Base-by-base conservation (phyloP, 2,113 vertebrate genomes). In the Apaloderma vittatum region DNA sequence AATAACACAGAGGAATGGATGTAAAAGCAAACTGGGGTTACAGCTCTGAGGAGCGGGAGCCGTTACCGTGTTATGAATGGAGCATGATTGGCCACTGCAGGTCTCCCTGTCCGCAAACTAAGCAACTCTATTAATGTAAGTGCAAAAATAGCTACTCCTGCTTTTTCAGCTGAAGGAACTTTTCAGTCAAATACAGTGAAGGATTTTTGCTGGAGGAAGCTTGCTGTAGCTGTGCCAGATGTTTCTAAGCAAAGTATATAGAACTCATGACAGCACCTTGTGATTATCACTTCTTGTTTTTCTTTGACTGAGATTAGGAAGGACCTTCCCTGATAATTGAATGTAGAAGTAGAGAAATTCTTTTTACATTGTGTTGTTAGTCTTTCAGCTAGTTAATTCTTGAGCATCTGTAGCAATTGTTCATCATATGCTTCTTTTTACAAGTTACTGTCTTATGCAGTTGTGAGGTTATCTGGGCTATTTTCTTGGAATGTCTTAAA, bases 1-100 rank as follows among this genome's bases (percentile, higher is more conserved):
- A 74, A 34, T 66, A 40, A 55, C 34, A 12, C 3, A 14, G 51
- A 65, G 24, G 61, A 87, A 81, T 30, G 43, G 51, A 48, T 70
- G 45, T 29, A 70, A 66, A 78, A 80, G 51, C 15, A 58, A 73
- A 37, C 6, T 70, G 6, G 24, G 34, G 49, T 68, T 66, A 34
- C 20, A 23, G 32, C 24, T 79, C 46, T 0, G 2, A 57, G 76
- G 36, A 81, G 58, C 23, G 0, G 0, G 37, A 1, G 4, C 7
- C 15, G 63, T 81, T 84, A 68, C 10, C 15, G 1, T 0, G 0
- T 58, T 71, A 49, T 46, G 57, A 70, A 78, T 30, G 54, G 74
- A 49, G 26, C 27, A 34, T 15, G 61, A 72, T 30, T 61, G 70
- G 37, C 65, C 51, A 9, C 52, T 83, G 49, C 55, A 61, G 68